Base-by-base conservation (phyloP, 2,797 vertebrate species). In the Lindbergichthys nudifrons region DNA sequence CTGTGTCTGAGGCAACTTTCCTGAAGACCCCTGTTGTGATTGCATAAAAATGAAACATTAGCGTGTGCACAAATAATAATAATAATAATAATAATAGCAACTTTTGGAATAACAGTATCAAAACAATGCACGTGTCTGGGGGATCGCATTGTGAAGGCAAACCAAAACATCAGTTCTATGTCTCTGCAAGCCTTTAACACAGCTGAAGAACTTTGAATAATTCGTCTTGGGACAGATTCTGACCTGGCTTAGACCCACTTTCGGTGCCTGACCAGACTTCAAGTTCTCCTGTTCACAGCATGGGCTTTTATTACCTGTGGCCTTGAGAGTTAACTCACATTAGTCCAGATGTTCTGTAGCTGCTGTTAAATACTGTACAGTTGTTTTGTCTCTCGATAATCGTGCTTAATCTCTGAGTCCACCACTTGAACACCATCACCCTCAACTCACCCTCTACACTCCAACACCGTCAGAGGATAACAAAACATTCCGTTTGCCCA, bases 221-320 rank as follows among this genome's bases (percentile, higher is more conserved):
- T 65, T 79, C 53, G 46, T 10, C 42, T 50, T 30, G 16, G 51
- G 42, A 54, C 10, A 50, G 32, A 62, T 59, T 73, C 72, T 65
- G 83, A 79, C 85, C 84, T 66, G 45, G 3, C 4, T 0, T 0
- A 65, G 73, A 86, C 71, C 79, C 53, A 3, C 57, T 65, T 63
- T 12, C 8, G 48, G 48, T 72, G 18, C 62, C 73, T 3, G 39
- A 62, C 75, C 53, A 81, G 72, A 79, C 84, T 59, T 77, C 14
- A 79, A 81, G 67, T 53, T 30, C 70, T 60, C 58, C 59, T 75
- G 66, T 75, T 86, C 88, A 58, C 78, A 64, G 26, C 70, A 12
- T 68, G 69, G 21, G 71, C 60, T 88, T 75, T 85, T 80, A 81
- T 86, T 86, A 91, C 81, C 79, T 54, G 52, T 77, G 77, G 83